These are phyloP conservation scores for Pteromalus puparum DNA, from an alignment of 1,140 invertebrate genomes.

Conservation along the genomic window DNA sequence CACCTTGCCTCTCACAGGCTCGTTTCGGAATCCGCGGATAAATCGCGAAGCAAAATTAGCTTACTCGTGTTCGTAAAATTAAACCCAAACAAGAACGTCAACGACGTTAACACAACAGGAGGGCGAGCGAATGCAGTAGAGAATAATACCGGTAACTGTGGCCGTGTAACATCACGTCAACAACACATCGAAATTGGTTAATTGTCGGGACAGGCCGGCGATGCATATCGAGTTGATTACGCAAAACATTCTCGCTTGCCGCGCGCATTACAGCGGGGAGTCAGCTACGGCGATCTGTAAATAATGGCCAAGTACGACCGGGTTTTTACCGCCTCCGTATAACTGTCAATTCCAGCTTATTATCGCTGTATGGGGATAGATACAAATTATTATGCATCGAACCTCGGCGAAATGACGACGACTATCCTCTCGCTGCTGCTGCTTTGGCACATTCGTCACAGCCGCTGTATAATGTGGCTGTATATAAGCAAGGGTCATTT, in stretches of 20 bases:
- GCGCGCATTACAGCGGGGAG: neutral
- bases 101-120: neutral
- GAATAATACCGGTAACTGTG: too few relatives aligned
- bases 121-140: too few relatives aligned
- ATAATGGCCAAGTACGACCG: neutral
- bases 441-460: neutral
- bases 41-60: neutral
- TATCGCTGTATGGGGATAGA: neutral
- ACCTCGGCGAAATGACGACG: neutral
- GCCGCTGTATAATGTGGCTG: neutral
- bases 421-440: neutral
- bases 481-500: neutral
- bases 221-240: neutral
- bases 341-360: conserved; percentile 19
- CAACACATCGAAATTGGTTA: conserved; percentile 9
- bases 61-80: neutral
- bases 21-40: neutral
- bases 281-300: conserved; percentile 9
- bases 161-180: neutral
- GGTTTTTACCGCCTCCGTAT: neutral
- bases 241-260: neutral
- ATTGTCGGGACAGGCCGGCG: neutral
- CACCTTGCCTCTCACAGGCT: neutral
- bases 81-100: neutral
- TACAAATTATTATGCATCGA: conserved; percentile 26